Evolutionary conservation across 2,888 invertebrate genomes (phyloP).

Genomic region (Ectobius pallidus): DNA sequence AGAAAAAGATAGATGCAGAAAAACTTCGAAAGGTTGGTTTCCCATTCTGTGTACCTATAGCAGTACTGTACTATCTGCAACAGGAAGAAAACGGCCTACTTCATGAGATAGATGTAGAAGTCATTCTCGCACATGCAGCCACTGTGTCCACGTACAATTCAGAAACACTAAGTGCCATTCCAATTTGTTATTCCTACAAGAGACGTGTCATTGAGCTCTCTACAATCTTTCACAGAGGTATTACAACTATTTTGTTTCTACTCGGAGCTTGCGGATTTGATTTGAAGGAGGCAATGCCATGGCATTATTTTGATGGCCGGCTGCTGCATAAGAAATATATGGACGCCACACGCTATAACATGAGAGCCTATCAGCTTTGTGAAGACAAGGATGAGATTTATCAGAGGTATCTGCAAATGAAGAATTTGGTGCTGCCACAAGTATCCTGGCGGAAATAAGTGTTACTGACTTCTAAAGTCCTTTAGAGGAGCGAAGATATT

Average conservation of each 20-base stretch:
- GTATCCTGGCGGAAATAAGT: too few relatives aligned
- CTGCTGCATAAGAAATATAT: too few relatives aligned
- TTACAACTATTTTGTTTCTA: not conserved
- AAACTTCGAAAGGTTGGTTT: not conserved
- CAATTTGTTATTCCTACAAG: not conserved
- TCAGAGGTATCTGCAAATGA: too few relatives aligned
- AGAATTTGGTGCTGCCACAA: too few relatives aligned
- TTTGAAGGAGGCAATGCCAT: not conserved
- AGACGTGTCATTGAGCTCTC: not conserved
- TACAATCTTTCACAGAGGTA: not conserved
- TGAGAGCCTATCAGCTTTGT: too few relatives aligned
- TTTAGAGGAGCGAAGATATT: too few relatives aligned
- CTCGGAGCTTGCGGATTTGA: not conserved
- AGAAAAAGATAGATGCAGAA: not conserved
- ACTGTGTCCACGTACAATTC: not conserved
- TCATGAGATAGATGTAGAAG: not conserved
- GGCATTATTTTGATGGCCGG: too few relatives aligned
- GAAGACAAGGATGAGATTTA: too few relatives aligned
- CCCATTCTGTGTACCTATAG: not conserved
- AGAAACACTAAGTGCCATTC: not conserved
- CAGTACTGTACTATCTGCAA: not conserved
- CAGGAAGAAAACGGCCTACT: not conserved
- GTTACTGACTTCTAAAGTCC: too few relatives aligned
- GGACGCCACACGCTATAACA: too few relatives aligned
- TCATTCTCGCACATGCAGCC: not conserved